Base-by-base conservation (phyloP, 2,888 invertebrate genomes). In the Lottia scabra region DNA sequence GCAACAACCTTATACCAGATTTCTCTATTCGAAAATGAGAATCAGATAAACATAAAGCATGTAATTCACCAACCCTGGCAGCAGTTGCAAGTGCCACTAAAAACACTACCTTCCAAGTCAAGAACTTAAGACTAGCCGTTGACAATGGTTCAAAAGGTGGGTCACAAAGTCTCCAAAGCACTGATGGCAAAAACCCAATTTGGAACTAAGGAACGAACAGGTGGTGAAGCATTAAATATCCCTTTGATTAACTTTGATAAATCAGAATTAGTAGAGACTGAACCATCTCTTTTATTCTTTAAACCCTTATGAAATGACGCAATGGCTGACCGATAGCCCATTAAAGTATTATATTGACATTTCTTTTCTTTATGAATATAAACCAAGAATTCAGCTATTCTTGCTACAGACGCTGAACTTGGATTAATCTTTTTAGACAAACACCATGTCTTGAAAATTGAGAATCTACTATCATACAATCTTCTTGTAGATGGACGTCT, bases 1-100 rank as follows among this genome's bases (percentile, higher is more conserved):
- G 38, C 38, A 38, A 38, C 8, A 38, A 38, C 10, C 38, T 38
- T 5, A 38, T 38, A 6, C 77, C 27, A 70, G 71, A 1, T 56
- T 65, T 26, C 74, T 75, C 23, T 73, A 68, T 19, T 30, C n/a
- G 13, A 70, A 56, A 30, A 19, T 27, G 10, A 16, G 12, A n/a
- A n/a, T 23, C n/a, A 13, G 15, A 19, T 16, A 38, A 19, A 16
- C 48, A 4, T 16, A 66, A 15, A 0, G 66, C 66, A 15, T 66
- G 66, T n/a, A 45, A 44, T 23, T 66, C 45, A 44, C n/a, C 3
- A 43, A 66, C 66, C 44, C 66, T 43, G 10, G 45, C 16, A 12
- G 66, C 45, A 8, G 66, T 19, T 10, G 66, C 66, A 15, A 44
- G 19, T 13, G 23, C 66, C n/a, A 66, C 26, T 8, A 66, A 19